phyloP scores from a whole-genome alignment of 2,888 invertebrate genomes.

The Steinernema carpocapsae region DNA sequence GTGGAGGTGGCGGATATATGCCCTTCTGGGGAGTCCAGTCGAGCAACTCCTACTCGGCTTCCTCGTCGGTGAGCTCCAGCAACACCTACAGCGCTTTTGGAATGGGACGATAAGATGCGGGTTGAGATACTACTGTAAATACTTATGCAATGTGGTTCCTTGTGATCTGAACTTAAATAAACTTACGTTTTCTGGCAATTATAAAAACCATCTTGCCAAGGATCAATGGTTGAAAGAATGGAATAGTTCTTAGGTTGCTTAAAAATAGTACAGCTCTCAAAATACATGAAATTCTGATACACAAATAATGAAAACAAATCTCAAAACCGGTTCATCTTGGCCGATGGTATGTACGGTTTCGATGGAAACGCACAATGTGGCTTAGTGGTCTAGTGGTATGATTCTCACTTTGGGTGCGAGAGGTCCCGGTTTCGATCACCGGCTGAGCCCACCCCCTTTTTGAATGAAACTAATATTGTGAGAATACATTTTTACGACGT shows the following conservation, averaged over 20 bases:
- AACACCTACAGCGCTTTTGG: constrained; percentile 30
- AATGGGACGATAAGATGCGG: not conserved
- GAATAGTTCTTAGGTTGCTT: not conserved
- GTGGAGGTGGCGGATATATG: constrained; percentile 11
- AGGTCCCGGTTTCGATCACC: constrained; percentile 65
- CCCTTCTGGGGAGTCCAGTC: constrained; percentile 26
- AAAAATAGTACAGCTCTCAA: too few relatives aligned
- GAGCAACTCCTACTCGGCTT: constrained; percentile 21
- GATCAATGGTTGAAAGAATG: not conserved
- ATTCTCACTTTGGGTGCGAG: constrained; percentile 66
- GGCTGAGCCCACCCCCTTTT: constrained; percentile 51
- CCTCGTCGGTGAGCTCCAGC: constrained; percentile 7
- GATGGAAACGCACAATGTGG: too few relatives aligned
- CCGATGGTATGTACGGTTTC: too few relatives aligned
- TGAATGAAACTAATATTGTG: too few relatives aligned
- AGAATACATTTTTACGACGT: too few relatives aligned
- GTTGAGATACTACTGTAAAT: not conserved
- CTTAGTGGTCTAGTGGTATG: constrained; percentile 63
- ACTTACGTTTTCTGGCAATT: not conserved
- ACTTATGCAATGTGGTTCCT: not conserved
- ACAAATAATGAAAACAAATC: too few relatives aligned
- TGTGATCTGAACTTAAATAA: not conserved
- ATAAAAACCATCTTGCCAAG: not conserved
- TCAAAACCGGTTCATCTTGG: too few relatives aligned
- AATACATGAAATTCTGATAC: too few relatives aligned